These are phyloP conservation scores for Notarius lentiginosus DNA, from an alignment of 2,113 vertebrate genomes.

Conservation along the genomic window DNA sequence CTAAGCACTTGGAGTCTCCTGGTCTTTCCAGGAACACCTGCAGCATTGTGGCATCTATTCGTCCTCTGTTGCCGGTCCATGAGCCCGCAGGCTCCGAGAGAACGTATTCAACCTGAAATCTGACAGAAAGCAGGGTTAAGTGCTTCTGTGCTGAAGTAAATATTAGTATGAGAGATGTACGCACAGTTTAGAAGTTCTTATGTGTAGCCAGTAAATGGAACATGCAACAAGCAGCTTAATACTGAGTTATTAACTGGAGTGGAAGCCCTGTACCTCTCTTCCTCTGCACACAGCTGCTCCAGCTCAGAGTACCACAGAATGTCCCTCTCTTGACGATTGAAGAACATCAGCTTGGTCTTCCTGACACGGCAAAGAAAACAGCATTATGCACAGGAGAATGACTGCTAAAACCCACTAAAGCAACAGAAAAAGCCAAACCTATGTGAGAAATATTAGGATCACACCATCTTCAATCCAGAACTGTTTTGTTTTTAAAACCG, in stretches of 20 bases:
- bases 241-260: not conserved
- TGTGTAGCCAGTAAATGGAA: not conserved
- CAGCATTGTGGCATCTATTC: constrained; percentile 76
- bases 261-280: constrained; percentile 73
- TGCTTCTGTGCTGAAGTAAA: not conserved
- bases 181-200: not conserved
- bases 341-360: constrained; percentile 84
- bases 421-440: not conserved
- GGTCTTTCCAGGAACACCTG: constrained; percentile 73
- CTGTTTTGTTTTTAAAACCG: not conserved
- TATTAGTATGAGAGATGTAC: not conserved
- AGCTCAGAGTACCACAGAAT: constrained; percentile 86
- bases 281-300: constrained; percentile 77
- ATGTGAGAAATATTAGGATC: not conserved
- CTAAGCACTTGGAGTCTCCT: constrained; percentile 73
- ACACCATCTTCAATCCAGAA: not conserved
- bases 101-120: constrained; percentile 86
- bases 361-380: constrained; percentile 61
- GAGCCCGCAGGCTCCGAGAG: constrained; percentile 80
- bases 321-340: constrained; percentile 88
- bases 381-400: not conserved
- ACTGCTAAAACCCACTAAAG: not conserved
- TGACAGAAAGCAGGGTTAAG: constrained; percentile 57
- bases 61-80: constrained; percentile 82
- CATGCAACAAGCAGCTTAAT: not conserved